These are phyloP conservation scores for Sorex fumeus DNA, from an alignment of 2,113 vertebrate genomes.

Conservation along the genomic window DNA sequence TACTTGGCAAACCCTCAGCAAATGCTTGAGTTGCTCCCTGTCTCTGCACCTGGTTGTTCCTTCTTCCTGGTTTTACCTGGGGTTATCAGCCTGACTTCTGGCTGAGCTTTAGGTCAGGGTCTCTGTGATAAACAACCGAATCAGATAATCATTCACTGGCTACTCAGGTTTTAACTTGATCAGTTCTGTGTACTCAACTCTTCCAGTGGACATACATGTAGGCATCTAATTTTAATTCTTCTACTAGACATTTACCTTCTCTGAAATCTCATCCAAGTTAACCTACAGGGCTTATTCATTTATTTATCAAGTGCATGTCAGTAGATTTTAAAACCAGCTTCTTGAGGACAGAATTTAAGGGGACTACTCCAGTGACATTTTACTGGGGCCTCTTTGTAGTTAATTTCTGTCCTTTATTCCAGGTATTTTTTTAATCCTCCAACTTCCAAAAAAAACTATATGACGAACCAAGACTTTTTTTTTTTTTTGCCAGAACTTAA, in stretches of 20 bases:
- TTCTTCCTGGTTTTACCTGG: background rate
- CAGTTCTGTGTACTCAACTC: background rate
- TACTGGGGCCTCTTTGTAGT: background rate
- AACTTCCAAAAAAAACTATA: background rate
- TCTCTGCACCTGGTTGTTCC: background rate
- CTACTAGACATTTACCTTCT: background rate
- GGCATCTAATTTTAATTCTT: background rate
- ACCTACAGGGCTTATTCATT: background rate
- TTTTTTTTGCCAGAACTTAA: slow-evolving; percentile 49
- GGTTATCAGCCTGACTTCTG: background rate
- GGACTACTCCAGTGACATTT: background rate
- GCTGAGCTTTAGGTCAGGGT: background rate
- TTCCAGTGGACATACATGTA: background rate
- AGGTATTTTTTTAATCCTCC: background rate
- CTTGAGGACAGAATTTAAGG: background rate
- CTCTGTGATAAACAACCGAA: background rate
- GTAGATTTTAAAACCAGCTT: background rate
- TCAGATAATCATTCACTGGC: background rate
- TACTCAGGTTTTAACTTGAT: background rate
- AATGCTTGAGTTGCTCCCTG: background rate
- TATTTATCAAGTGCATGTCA: background rate
- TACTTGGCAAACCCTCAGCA: slow-evolving; percentile 3
- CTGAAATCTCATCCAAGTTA: slow-evolving; percentile 20
- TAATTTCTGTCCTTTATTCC: background rate
- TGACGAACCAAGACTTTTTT: background rate